Conservation (phyloP, 2,888 invertebrate genomes). For the Anthophora plumipes region DNA sequence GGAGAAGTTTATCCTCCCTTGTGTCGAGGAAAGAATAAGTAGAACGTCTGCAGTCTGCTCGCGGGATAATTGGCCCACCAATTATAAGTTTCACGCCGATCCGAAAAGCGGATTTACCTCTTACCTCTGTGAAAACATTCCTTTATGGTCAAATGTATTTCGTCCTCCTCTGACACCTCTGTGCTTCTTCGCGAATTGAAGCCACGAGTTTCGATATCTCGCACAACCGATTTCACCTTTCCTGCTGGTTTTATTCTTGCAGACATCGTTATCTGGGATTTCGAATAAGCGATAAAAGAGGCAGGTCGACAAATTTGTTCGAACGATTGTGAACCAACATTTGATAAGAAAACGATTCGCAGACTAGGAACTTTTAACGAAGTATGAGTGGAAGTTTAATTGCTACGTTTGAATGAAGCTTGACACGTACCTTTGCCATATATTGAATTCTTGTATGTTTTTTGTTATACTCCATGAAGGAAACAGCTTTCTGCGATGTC, state of each 20-base stretch:
- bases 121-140: constrained; percentile 42
- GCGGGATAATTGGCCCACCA: constrained; percentile 67
- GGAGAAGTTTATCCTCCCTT: constrained; percentile 46
- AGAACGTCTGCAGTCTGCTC: constrained; percentile 35
- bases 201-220: constrained; percentile 4
- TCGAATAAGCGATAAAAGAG: neutral
- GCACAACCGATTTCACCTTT: neutral
- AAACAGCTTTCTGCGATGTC: too few species aligned
- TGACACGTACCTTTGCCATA: too few species aligned
- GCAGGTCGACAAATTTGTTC: neutral
- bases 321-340: too few species aligned
- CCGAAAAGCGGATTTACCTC: constrained; percentile 52
- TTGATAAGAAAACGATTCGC: too few species aligned
- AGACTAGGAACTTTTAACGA: too few species aligned
- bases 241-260: neutral
- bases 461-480: too few species aligned
- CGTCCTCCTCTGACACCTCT: constrained; percentile 19
- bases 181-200: constrained; percentile 12
- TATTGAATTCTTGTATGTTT: too few species aligned
- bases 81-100: constrained; percentile 68
- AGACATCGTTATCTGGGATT: constrained; percentile 12
- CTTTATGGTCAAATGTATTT: constrained; percentile 33
- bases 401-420: too few species aligned
- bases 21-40: constrained; percentile 49
- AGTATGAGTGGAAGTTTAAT: too few species aligned